Conservation (phyloP, 2,888 invertebrate species). For the Globia sparganii region DNA sequence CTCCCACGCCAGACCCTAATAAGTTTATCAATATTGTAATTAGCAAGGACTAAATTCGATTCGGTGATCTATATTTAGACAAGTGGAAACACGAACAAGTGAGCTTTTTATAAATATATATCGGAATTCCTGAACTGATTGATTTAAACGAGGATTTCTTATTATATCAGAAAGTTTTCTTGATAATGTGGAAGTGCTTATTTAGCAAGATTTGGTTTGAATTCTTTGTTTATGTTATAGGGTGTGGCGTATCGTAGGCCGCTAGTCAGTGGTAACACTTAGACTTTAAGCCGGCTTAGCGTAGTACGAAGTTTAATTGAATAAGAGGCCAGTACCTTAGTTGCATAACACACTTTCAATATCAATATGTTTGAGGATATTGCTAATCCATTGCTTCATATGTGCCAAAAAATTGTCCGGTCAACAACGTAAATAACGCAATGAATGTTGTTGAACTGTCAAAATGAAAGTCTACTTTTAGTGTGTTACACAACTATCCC, state of each 20-base stretch:
- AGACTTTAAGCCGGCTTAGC: not conserved
- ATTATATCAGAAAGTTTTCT: not conserved
- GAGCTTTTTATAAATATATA: conserved; percentile 15
- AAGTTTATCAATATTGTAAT: conserved; percentile 41
- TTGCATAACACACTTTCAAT: not conserved
- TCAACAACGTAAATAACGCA: not conserved
- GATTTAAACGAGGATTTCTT: not conserved
- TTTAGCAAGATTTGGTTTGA: not conserved
- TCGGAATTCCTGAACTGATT: conserved; percentile 14
- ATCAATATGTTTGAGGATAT: not conserved
- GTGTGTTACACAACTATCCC: not conserved
- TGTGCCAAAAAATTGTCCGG: not conserved
- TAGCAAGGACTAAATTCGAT: conserved; percentile 24
- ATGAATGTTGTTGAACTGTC: not conserved
- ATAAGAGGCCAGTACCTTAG: not conserved
- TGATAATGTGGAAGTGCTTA: not conserved
- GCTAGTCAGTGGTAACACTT: not conserved
- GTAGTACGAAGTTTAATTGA: no score
- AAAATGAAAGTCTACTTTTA: not conserved
- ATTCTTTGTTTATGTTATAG: not conserved
- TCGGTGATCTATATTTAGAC: conserved; percentile 18
- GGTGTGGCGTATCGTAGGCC: not conserved
- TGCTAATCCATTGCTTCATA: not conserved
- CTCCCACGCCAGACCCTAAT: conserved; percentile 4
- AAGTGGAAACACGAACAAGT: conserved; percentile 30